Conservation (phyloP, 2,113 vertebrate genomes). For the Syngnathus typhle region DNA sequence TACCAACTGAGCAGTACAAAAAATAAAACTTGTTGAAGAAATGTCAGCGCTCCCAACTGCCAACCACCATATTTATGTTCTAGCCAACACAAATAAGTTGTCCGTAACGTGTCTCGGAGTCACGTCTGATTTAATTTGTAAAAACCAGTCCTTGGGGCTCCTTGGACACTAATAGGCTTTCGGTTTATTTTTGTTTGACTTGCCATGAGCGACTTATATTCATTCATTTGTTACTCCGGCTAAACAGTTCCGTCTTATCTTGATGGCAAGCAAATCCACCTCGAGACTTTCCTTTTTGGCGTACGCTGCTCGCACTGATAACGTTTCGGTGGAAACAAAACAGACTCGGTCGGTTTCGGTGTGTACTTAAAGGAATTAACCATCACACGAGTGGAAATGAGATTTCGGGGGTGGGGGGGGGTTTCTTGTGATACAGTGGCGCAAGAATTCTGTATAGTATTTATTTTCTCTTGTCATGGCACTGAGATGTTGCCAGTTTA, state of each 20-base stretch:
- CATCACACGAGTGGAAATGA: neutral
- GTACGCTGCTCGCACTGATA: neutral
- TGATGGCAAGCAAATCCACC: neutral
- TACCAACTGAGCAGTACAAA: neutral
- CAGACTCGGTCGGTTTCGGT: neutral
- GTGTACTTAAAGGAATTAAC: neutral
- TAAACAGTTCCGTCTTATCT: neutral
- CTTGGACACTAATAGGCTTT: neutral
- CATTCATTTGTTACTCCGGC: neutral
- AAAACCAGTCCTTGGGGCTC: neutral
- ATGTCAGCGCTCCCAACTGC: neutral
- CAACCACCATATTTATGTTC: neutral
- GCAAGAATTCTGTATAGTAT: neutral
- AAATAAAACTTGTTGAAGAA: neutral
- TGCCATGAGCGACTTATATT: conserved; percentile 5
- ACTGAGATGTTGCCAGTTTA: neutral
- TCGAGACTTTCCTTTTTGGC: neutral
- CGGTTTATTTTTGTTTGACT: conserved; percentile 4
- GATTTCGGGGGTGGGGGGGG: neutral
- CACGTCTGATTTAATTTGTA: conserved; percentile 1
- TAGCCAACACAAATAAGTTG: neutral
- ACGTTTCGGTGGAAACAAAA: neutral
- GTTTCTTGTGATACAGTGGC: neutral
- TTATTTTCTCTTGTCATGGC: neutral
- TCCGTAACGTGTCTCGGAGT: neutral